A percentile compares a stretch with the other conserved stretches of the same genome.
Evolutionary conservation across 2,113 vertebrate species (phyloP).

Genomic region (Candoia aspera): DNA sequence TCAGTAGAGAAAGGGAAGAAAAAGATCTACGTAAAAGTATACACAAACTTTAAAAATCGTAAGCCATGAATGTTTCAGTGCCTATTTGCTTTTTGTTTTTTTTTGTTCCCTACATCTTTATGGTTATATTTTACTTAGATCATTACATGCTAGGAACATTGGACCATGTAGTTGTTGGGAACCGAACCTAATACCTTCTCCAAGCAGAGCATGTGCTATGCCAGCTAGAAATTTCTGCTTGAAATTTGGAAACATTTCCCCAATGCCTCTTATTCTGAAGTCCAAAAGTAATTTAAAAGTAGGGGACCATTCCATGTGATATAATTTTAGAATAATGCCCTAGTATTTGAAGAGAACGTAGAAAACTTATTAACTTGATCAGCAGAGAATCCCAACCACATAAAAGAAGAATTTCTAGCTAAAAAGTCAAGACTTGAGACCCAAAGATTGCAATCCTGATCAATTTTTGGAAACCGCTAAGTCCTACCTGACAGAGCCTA

Average conservation of each 20-base stretch:
- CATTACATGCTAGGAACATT: neutral
- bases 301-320: neutral
- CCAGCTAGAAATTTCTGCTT: neutral
- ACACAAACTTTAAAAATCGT: neutral
- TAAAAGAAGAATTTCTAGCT: neutral
- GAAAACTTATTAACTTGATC: neutral
- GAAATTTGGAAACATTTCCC: neutral
- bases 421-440: neutral
- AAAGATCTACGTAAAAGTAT: neutral
- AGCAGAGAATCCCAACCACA: neutral
- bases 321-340: neutral
- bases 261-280: neutral
- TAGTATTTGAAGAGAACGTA: neutral
- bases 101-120: too few species aligned
- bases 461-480: neutral
- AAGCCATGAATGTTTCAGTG: neutral
- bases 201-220: neutral
- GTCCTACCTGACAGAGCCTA: neutral
- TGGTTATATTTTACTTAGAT: neutral
- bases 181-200: neutral
- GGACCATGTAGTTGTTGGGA: neutral
- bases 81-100: neutral
- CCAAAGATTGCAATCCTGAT: neutral
- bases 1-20: neutral
- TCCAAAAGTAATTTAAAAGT: neutral